Conservation (phyloP, 1,140 invertebrate genomes). For the Zaprionus ghesquierei region DNA sequence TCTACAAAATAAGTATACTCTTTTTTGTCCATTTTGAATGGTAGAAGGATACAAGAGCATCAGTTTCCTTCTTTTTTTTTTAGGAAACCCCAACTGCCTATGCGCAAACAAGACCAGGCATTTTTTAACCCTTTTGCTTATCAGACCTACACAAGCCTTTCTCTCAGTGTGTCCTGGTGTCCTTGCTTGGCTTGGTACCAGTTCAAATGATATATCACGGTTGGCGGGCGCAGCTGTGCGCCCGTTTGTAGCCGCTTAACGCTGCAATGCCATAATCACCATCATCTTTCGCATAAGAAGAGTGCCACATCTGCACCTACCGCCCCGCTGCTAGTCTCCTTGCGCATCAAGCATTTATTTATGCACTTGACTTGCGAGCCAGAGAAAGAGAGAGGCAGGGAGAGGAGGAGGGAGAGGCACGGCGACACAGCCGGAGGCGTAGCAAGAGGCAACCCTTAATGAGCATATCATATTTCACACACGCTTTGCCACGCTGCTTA, state of each 20-base stretch:
- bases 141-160: neutral
- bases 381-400: conserved; percentile 1
- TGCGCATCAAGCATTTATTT: conserved; percentile 60
- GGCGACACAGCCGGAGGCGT: neutral
- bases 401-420: neutral
- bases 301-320: neutral
- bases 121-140: too few species aligned
- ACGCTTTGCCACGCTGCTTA: conserved; percentile 46
- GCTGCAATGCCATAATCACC: conserved; percentile 53
- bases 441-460: conserved; percentile 44
- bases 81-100: too few species aligned
- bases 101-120: too few species aligned
- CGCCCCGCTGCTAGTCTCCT: neutral
- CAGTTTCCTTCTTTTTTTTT: too few species aligned
- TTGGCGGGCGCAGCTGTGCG: conserved; percentile 60
- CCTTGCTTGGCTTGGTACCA: neutral
- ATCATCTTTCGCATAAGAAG: conserved; percentile 54
- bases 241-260: conserved; percentile 61
- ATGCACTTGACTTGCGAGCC: conserved; percentile 70
- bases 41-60: too few species aligned
- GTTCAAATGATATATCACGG: conserved; percentile 55
- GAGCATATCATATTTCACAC: conserved; percentile 75
- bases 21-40: too few species aligned
- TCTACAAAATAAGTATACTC: too few species aligned
- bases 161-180: neutral